Evolutionary conservation across 2,797 vertebrate genomes (phyloP).

Genomic region (Phrynocephalus vlangalii): DNA sequence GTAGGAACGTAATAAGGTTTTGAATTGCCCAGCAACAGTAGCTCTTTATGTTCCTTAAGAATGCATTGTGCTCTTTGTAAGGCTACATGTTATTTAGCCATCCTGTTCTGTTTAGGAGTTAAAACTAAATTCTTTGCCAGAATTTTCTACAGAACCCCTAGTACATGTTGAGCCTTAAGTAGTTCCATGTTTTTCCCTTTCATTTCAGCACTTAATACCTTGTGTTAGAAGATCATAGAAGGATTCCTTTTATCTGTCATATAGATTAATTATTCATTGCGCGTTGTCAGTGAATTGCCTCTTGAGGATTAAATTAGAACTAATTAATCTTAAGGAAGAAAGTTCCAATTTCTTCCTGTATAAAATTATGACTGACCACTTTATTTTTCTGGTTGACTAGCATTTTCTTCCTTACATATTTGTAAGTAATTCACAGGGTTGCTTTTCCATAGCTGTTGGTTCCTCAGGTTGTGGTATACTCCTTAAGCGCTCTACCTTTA

Average conservation of each 20-base stretch:
- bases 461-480: constrained; percentile 14
- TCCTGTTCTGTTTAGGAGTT: not conserved
- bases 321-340: constrained; percentile 71
- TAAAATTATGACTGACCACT: constrained; percentile 39
- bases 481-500: constrained; percentile 13
- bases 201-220: constrained; percentile 46
- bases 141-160: constrained; percentile 1
- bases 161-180: constrained; percentile 14
- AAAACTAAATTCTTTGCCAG: not conserved
- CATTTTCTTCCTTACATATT: constrained; percentile 36
- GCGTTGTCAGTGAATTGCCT: constrained; percentile 66
- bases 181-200: constrained; percentile 42
- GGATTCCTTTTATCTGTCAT: constrained; percentile 66
- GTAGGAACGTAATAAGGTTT: constrained; percentile 6
- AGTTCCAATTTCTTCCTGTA: constrained; percentile 63
- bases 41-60: not conserved
- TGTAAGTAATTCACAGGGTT: constrained; percentile 15
- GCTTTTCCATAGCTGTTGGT: constrained; percentile 25
- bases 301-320: constrained; percentile 67
- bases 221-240: constrained; percentile 57
- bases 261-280: constrained; percentile 71
- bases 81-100: constrained; percentile 1
- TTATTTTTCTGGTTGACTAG: constrained; percentile 36
- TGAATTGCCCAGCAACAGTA: not conserved
- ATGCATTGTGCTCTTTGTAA: not conserved